Evolutionary conservation across 1,140 invertebrate species (phyloP).

Genomic region (Drosophila funebris): DNA sequence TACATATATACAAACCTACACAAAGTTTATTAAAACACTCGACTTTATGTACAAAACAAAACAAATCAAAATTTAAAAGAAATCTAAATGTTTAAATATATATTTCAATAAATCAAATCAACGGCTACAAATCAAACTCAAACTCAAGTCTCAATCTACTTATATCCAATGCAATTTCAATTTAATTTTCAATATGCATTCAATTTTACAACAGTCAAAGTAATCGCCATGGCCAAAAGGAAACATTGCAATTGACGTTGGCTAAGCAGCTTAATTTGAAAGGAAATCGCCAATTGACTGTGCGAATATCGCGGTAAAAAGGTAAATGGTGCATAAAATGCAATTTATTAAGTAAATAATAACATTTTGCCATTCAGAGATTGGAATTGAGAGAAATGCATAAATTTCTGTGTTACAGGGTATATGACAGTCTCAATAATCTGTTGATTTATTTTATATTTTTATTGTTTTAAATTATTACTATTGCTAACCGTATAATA

Average conservation of each 20-base stretch:
- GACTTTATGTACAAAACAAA: conserved; percentile 70
- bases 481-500: background rate
- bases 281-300: conserved; percentile 53
- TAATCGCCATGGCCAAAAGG: background rate
- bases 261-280: conserved; percentile 67
- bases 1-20: conserved; percentile 22
- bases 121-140: background rate
- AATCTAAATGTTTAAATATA: conserved; percentile 73
- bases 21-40: conserved; percentile 47
- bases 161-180: conserved; percentile 17
- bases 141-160: background rate
- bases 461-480: conserved; percentile 1
- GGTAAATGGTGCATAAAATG: conserved; percentile 60
- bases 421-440: background rate
- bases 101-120: conserved; percentile 68
- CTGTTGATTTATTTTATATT: background rate
- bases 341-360: conserved; percentile 63
- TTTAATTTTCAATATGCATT: conserved; percentile 40
- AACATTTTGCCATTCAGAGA: too few species aligned
- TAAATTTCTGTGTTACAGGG: background rate
- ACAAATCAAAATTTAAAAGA: conserved; percentile 64
- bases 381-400: background rate
- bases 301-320: background rate
- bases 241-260: conserved; percentile 23
- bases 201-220: conserved; percentile 27